phyloP scores from a whole-genome alignment of 1,140 invertebrate species.

The Drosophila pandora region DNA sequence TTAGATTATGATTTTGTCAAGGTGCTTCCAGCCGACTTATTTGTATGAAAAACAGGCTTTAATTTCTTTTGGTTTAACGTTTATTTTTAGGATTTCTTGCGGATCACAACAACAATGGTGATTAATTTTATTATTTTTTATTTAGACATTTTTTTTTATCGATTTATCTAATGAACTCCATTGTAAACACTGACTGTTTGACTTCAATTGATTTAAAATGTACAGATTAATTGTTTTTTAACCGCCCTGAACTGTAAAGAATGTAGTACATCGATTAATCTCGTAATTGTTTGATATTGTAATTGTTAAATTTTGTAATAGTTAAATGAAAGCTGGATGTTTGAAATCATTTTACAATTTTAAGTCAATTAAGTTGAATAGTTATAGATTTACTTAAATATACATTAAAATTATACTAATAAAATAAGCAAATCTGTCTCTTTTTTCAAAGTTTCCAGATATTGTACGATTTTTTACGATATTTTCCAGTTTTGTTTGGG shows the following conservation, averaged over 20 bases:
- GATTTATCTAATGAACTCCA: conserved; percentile 57
- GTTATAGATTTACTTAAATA: no score
- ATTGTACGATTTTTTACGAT: no score
- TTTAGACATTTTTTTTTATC: conserved; percentile 39
- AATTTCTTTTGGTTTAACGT: conserved; percentile 61
- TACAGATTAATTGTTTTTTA: conserved; percentile 33
- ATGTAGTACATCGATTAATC: not conserved
- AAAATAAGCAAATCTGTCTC: no score
- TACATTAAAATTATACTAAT: no score
- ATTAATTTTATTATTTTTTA: conserved; percentile 54
- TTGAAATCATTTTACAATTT: not conserved
- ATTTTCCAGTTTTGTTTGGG: no score
- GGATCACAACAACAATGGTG: conserved; percentile 81
- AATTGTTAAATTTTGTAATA: not conserved
- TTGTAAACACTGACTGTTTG: conserved; percentile 36
- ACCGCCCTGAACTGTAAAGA: conserved; percentile 8
- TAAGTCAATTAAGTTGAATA: not conserved
- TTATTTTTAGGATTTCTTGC: conserved; percentile 64
- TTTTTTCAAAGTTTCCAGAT: no score
- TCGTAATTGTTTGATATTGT: not conserved
- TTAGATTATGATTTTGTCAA: conserved; percentile 2
- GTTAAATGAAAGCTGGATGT: not conserved
- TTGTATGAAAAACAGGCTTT: conserved; percentile 16
- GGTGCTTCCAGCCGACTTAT: conserved; percentile 1
- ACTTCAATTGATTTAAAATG: conserved; percentile 42